Evolutionary conservation across 2,113 vertebrate genomes (phyloP).

Genomic region (Mixornis gularis): DNA sequence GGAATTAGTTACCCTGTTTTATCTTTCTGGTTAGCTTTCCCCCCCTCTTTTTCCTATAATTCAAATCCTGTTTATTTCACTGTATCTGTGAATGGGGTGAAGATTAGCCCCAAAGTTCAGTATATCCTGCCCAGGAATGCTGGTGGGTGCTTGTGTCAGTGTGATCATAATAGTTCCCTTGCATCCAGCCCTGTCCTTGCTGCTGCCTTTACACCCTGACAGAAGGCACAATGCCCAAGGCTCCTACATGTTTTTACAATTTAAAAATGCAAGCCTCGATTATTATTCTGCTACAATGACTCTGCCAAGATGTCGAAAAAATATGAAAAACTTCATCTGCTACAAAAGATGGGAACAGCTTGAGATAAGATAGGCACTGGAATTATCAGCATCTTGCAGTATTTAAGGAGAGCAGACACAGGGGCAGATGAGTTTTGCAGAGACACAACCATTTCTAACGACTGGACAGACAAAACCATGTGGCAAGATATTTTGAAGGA

Average conservation of each 20-base stretch:
- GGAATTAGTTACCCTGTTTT: background rate
- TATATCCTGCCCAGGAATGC: background rate
- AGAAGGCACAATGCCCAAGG: constrained; percentile 30
- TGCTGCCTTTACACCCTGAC: background rate
- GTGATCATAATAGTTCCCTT: background rate
- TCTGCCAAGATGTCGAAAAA: background rate
- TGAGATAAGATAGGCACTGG: background rate
- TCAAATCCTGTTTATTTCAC: background rate
- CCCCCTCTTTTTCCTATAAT: background rate
- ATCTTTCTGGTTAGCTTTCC: background rate
- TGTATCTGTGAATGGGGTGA: background rate
- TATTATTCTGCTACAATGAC: constrained; percentile 16
- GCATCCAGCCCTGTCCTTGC: background rate
- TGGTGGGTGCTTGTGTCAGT: background rate
- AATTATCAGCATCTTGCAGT: background rate
- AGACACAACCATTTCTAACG: background rate
- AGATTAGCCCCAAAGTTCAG: background rate
- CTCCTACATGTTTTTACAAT: background rate
- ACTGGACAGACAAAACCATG: background rate
- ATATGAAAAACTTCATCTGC: background rate
- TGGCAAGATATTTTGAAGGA: background rate
- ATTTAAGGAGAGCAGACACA: background rate
- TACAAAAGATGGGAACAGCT: background rate
- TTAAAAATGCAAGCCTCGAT: background rate
- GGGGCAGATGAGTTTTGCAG: background rate